phyloP scores from a whole-genome alignment of 2,888 invertebrate species.

The Conomelus anceps region DNA sequence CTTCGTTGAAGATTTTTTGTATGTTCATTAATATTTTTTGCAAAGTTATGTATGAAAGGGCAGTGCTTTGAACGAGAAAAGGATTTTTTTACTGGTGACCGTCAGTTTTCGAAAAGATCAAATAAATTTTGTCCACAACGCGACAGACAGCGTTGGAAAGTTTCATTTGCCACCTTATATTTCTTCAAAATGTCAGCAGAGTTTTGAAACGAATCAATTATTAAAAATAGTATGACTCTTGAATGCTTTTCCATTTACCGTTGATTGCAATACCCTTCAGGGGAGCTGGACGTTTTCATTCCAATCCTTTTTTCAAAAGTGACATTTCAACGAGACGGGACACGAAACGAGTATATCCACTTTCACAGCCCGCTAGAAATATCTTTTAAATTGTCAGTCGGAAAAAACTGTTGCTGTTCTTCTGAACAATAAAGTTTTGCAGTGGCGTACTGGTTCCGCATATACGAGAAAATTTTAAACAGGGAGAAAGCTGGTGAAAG shows the following conservation, averaged over 20 bases:
- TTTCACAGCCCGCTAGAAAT: not conserved
- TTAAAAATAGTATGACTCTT: not conserved
- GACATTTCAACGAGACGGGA: not conserved
- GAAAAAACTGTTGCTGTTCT: not conserved
- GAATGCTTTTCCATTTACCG: not conserved
- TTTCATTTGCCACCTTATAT: not conserved
- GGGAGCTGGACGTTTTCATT: not conserved
- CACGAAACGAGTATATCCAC: not conserved
- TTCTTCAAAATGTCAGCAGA: not conserved
- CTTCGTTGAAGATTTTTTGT: not conserved
- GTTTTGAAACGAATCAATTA: not conserved
- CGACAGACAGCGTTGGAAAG: not conserved
- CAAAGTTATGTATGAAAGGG: not conserved
- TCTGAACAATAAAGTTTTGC: not conserved
- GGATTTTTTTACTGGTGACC: not conserved
- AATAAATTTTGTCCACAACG: not conserved
- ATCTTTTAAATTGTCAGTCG: not conserved
- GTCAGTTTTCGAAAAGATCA: not conserved
- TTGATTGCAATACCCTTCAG: not conserved
- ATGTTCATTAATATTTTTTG: not conserved
- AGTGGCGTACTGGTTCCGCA: not conserved
- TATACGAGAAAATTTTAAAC: not conserved
- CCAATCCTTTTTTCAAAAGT: not conserved
- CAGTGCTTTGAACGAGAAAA: not conserved
- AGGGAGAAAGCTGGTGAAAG: not conserved